Base-by-base conservation (phyloP, 2,797 vertebrate genomes). In the Threskiornis aethiopicus region DNA sequence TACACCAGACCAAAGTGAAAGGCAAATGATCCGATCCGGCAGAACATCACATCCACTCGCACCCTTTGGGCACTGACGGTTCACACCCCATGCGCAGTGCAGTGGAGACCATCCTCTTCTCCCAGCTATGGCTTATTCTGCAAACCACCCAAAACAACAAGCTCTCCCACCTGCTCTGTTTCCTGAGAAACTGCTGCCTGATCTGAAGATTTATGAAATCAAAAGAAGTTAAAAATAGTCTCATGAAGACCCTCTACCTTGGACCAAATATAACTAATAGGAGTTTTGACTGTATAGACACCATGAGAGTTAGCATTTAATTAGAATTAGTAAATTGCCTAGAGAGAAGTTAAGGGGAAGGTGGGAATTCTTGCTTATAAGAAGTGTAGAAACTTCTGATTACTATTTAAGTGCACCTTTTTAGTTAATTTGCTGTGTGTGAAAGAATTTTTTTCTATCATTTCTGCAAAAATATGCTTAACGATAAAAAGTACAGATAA, bases 401-500 rank as follows among this genome's bases (percentile, higher is more conserved):
- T 65, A 16, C 15, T 57, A 24, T 39, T 77, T 81, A 81, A 78
- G 10, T 31, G 22, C 2, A 3, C 3, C 0, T 73, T 93, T 62
- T 58, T 35, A 46, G 19, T 39, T 33, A 72, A 72, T 65, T 61
- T 75, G 4, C 35, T 62, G 2, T 51, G 6, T 39, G 8, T 37
- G 28, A 75, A 82, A 69, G 1, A 4, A 2, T 54, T n/a, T 39
- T 75, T 84, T 70, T 57, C 19, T 35, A 21, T 35, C 25, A 21
- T 35, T 25, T 89, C 83, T 29, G 9, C 12, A 90, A 86, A 90
- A 95, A 31, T 41, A n/a, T 9, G 5, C 13, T 76, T 72, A 65
- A 67, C 1, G 8, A 67, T 29, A 84, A 65, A 79, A 67, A 0
- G 0, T 39, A 9, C 2, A 26, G 19, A 41, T n/a, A 58, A 49